A percentile compares a stretch with the other conserved stretches of the same genome.
phyloP scores from a whole-genome alignment of 2,888 invertebrate genomes.

The Pimpla rufipes region DNA sequence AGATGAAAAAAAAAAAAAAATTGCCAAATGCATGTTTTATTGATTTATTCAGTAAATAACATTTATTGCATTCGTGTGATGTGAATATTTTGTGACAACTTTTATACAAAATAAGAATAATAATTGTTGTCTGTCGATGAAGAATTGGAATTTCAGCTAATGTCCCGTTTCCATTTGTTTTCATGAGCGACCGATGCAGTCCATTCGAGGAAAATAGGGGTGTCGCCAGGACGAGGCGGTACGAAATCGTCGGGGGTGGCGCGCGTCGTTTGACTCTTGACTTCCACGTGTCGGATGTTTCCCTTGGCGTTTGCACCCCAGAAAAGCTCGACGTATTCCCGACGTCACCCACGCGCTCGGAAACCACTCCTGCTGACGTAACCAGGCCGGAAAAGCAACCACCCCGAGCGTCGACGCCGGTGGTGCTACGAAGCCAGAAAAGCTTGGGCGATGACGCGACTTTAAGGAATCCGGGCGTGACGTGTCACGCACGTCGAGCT shows the following conservation, averaged over 20 bases:
- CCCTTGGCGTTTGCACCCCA: conserved; percentile 60
- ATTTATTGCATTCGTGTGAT: too few species aligned
- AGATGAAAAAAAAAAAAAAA: too few species aligned
- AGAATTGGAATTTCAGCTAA: not conserved
- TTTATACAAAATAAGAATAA: not conserved
- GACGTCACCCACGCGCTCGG: conserved; percentile 32
- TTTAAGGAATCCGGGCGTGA: conserved; percentile 43
- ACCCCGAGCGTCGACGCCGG: not conserved
- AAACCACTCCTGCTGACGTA: conserved; percentile 37
- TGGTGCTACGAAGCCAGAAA: conserved; percentile 38
- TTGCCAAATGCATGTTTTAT: too few species aligned
- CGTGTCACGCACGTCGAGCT: conserved; percentile 32
- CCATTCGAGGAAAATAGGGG: conserved; percentile 46
- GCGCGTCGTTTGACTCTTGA: conserved; percentile 27
- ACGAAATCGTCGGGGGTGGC: conserved; percentile 25
- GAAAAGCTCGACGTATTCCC: conserved; percentile 64
- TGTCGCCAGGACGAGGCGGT: conserved; percentile 41
- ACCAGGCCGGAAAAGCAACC: conserved; percentile 11
- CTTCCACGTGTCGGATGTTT: conserved; percentile 63
- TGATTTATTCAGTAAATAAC: too few species aligned
- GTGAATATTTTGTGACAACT: too few species aligned
- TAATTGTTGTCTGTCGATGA: not conserved
- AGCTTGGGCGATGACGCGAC: conserved; percentile 55
- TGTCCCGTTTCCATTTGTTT: not conserved
- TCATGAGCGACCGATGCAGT: not conserved